Evolutionary conservation across 2,888 invertebrate genomes (phyloP), one percentile per base, ranked within the genome.

Genomic region (Petrophora chlorosata): DNA sequence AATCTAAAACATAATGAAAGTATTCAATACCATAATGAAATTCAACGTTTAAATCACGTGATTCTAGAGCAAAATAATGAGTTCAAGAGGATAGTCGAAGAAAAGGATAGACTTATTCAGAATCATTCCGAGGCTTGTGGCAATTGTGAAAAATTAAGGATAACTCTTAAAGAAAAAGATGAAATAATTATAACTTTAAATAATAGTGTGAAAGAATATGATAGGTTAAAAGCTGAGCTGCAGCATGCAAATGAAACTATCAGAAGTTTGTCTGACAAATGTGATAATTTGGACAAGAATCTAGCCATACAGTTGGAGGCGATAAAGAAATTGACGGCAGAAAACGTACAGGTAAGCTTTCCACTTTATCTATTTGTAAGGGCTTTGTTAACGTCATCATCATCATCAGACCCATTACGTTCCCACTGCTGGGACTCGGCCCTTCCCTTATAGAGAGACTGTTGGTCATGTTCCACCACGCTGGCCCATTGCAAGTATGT

Each of bases 1-100:
- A 95, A 95, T 66, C 89, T 94, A 45, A 98, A 98, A 80, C 97
- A 98, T 68, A 93, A 95, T 49, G 97, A 98, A 84, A 96, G 94
- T 71, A 81, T 96, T 16, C 93, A 94, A 53, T 98, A 97, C 76
- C 96, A 98, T 68, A 92, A 90, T 17, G 98, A 98, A 88, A 95
- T 97, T 48, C 96, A 97, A 74, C 91, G 96, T 16, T 79, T 98
- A 29, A 93, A 93, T 46, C 92, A 92, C 48, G 82, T 92, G 0
- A 61, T 94, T 5, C 69, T 91, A 14, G 92, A 93, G 55, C 92
- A 92, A 63, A 79, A 66, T 2, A 79, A 79, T 47, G 85, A 89
- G 56, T 82, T 78, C 29, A 83, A 82, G 53, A 75, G 59, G 41
- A 40, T 79, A 0, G 51, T 81, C 8, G 83, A 83, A 59, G 84